Percentiles rank a stretch among this genome's conserved stretches.
Conservation (phyloP, 2,113 vertebrate species). For the Phasianus colchicus region DNA sequence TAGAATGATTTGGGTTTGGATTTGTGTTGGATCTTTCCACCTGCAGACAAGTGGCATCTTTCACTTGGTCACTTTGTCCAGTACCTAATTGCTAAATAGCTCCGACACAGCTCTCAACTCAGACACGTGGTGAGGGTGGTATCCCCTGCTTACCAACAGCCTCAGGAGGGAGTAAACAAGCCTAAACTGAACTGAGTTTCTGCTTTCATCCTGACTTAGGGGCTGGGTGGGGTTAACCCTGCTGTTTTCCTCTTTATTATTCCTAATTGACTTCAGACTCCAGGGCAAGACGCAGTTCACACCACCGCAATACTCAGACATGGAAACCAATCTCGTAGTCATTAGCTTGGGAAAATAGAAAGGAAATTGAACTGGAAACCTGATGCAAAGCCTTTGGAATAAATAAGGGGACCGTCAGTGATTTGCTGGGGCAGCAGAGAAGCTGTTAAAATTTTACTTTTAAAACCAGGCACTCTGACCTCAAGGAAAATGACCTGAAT, state of each 20-base stretch:
- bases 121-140: background rate
- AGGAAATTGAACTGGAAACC: conserved; percentile 59
- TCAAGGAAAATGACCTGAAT: conserved; percentile 7
- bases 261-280: conserved; percentile 29
- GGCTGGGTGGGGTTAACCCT: background rate
- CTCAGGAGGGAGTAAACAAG: background rate
- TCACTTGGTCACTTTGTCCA: background rate
- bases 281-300: background rate
- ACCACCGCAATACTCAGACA: background rate
- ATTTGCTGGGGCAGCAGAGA: background rate
- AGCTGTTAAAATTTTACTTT: conserved; percentile 46
- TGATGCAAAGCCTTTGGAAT: conserved; percentile 44
- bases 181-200: conserved; percentile 23
- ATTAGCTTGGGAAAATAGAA: conserved; percentile 63
- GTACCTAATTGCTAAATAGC: background rate
- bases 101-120: background rate
- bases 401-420: conserved; percentile 30
- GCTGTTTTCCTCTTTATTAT: conserved; percentile 16
- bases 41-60: background rate
- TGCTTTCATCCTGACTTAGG: background rate
- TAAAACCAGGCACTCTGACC: conserved; percentile 6
- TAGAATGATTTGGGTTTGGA: background rate
- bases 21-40: background rate
- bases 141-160: background rate
- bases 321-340: conserved; percentile 52